Conservation (phyloP, 2,113 vertebrate genomes). For the Hypocryptadius cinnamomeus region DNA sequence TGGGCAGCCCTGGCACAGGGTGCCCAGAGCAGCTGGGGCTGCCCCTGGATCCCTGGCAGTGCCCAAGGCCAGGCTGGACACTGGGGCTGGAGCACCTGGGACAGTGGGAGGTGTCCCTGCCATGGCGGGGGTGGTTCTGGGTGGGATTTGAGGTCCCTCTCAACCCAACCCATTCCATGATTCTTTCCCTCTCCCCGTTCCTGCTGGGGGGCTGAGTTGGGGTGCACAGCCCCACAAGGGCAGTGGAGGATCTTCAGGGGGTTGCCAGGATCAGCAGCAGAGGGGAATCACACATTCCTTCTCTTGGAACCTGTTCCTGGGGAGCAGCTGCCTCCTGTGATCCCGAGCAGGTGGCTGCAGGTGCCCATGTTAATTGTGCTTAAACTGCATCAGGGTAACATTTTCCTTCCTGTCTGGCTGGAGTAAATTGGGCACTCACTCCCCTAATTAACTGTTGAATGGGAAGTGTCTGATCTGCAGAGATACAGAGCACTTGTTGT, state of each 20-base stretch:
- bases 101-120: not conserved
- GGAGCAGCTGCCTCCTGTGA: not conserved
- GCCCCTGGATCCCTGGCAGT: too few relatives aligned
- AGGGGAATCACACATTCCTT: not conserved
- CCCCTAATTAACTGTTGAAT: not conserved
- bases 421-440: not conserved
- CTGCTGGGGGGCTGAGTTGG: not conserved
- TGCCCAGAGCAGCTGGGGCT: too few relatives aligned
- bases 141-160: rapidly evolving
- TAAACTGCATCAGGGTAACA: not conserved
- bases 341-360: not conserved
- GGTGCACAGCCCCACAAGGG: too few relatives aligned
- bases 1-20: too few relatives aligned
- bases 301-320: not conserved
- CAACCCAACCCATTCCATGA: not conserved
- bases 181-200: not conserved
- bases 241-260: not conserved
- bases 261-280: not conserved
- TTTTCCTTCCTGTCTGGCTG: not conserved
- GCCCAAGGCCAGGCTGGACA: too few relatives aligned
- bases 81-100: too few relatives aligned
- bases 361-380: not conserved
- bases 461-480: not conserved
- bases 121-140: too few relatives aligned
- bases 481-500: not conserved